Evolutionary conservation across 1,140 invertebrate genomes (phyloP), one percentile per base, ranked within the genome.

Genomic region (Atta texana): DNA sequence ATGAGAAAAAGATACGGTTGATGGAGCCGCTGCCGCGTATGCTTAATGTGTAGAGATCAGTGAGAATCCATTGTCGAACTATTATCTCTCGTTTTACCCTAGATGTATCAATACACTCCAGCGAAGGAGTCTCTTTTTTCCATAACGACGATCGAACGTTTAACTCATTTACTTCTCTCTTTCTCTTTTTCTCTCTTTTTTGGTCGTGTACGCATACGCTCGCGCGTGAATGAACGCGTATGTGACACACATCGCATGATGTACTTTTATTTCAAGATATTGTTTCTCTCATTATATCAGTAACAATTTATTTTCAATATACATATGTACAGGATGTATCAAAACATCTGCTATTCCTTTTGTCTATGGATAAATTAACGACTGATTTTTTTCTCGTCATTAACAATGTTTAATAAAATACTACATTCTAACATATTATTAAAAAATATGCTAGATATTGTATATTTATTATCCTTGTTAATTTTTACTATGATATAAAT

Each of bases 211-310:
- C 49, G 59, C 74, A 77, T 77, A 74, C 61, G 82, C 31, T 66
- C 61, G 61, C 74, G 39, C 71, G 72, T 85, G 44, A 28, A 28
- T 77, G 18, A 85, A 74, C 61, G 74, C 68, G 75, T 74, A 86
- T 34, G 55, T 57, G 84, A 61, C 28, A 66, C 84, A 72, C 84
- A 72, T 93, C 92, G 93, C 93, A 94, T 94, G 93, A 89, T 88
- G 75, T 93, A 90, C 84, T 93, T 93, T 92, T 86, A 89, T 94
- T 93, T 80, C 85, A 28, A 89, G 39, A 76, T 86, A 89, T 44
- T 28, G 53, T 61, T 28, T 18, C 21, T 81, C 28, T 66, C 49
- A 59, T 74, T 89, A 53, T 71, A 63, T 66, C 53, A 28, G 24
- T 55, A 78, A 87, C 44, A 53, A 44, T 57, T 55, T 63, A 34